phyloP scores from a whole-genome alignment of 2,888 invertebrate genomes.

The Ormyrus labotus region DNA sequence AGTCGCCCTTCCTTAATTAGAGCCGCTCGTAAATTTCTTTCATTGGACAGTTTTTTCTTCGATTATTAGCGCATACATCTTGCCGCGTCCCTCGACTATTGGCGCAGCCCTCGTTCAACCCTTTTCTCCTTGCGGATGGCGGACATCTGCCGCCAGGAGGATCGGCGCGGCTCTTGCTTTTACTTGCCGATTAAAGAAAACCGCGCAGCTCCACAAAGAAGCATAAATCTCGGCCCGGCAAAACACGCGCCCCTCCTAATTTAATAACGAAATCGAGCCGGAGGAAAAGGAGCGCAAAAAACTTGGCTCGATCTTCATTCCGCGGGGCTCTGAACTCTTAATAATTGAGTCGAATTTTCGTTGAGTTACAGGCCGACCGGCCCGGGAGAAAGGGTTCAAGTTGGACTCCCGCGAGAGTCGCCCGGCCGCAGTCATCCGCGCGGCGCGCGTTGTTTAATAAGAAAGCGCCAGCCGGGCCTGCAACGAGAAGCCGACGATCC shows the following conservation, averaged over 20 bases:
- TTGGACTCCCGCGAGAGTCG: constrained; percentile 69
- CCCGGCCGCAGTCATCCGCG: constrained; percentile 27
- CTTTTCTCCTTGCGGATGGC: constrained; percentile 51
- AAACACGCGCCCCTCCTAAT: constrained; percentile 33
- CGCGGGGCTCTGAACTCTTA: constrained; percentile 56
- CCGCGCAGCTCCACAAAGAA: constrained; percentile 48
- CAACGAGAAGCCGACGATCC: background rate
- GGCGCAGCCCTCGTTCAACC: constrained; percentile 51
- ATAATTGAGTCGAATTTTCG: constrained; percentile 67
- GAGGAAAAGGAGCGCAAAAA: constrained; percentile 37
- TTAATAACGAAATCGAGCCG: constrained; percentile 54
- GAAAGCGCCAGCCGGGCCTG: constrained; percentile 57
- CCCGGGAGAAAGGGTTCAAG: constrained; percentile 67
- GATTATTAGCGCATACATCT: constrained; percentile 76
- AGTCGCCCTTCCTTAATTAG: constrained; percentile 74
- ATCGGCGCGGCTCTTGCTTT: constrained; percentile 3
- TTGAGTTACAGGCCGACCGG: constrained; percentile 43
- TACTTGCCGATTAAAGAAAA: constrained; percentile 54
- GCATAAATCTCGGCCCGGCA: constrained; percentile 47
- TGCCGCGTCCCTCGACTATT: constrained; percentile 55
- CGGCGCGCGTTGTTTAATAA: constrained; percentile 67
- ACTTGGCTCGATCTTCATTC: constrained; percentile 54
- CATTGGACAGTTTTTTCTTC: constrained; percentile 75
- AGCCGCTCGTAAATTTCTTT: constrained; percentile 75
- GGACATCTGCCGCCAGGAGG: constrained; percentile 51